These are phyloP conservation scores for Ceramica pisi DNA, from an alignment of 2,888 invertebrate species.

Conservation along the genomic window DNA sequence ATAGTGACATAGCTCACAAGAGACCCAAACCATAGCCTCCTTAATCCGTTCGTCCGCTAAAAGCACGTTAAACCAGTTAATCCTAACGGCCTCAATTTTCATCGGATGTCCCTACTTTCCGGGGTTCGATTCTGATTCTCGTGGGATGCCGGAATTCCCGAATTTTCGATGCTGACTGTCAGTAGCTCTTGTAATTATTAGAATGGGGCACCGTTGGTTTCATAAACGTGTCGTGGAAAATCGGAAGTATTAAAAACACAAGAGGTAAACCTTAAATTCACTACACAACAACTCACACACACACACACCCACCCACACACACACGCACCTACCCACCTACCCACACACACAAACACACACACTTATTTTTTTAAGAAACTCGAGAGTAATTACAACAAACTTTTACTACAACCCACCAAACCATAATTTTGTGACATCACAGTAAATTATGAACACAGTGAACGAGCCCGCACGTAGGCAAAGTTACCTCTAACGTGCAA, in stretches of 20 bases:
- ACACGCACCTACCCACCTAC: no score
- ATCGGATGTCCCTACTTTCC: conserved; percentile 39
- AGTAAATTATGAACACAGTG: background rate
- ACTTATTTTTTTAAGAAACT: no score
- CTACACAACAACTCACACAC: no score
- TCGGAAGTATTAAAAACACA: background rate
- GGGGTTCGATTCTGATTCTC: conserved; percentile 22
- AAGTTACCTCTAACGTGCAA: conserved; percentile 28
- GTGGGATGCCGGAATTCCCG: conserved; percentile 26
- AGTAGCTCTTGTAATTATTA: conserved; percentile 30
- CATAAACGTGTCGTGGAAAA: conserved; percentile 18
- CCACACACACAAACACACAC: no score
- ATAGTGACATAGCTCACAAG: background rate
- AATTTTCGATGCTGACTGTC: conserved; percentile 35
- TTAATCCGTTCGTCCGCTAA: conserved; percentile 23
- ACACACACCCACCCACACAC: no score
- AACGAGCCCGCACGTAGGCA: background rate
- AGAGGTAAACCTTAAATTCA: background rate
- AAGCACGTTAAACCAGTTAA: conserved; percentile 53
- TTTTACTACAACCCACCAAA: background rate
- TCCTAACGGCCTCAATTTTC: conserved; percentile 48
- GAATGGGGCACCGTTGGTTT: background rate
- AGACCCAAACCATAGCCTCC: conserved; percentile 12
- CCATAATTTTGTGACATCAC: background rate
- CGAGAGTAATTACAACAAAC: no score